Base-by-base conservation (phyloP, 2,888 invertebrate genomes). In the Pediacus dermestoides region DNA sequence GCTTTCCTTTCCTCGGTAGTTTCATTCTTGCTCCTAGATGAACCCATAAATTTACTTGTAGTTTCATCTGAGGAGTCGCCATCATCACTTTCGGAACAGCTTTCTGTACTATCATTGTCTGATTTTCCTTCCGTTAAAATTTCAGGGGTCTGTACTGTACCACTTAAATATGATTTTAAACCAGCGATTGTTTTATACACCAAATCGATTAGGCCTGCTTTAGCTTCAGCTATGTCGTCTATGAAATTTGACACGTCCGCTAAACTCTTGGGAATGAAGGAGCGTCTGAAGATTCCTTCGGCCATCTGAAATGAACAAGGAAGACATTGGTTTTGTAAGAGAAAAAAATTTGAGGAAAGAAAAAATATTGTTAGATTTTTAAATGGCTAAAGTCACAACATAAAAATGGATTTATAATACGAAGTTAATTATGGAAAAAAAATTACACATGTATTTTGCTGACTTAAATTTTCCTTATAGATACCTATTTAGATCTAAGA, bases 241-340 rank as follows among this genome's bases (percentile, higher is more conserved):
- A 91, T 92, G 63, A 83, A 81, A 66, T 92, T 82, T 14, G 85
- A 77, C 2, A 92, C 94, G 76, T 97, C 89, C 50, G 85, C 86
- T 38, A 99, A 75, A 49, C 87, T 81, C 64, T 93, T 86, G 1
- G 97, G 97, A 66, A 99, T 99, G 66, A 82, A 97, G 2, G 88
- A 81, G 64, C 87, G 82, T 65, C 94, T 91, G 68, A 97, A 99
- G 2, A 93, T 91, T 70, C 91, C 89, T 57, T 93, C 28, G 3
- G 11, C 28, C 11, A 28, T 11, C 28, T 28, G n/a, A 23, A 23
- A 23, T n/a, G n/a, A n/a, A n/a, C n/a, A n/a, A n/a, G n/a, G n/a
- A n/a, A n/a, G n/a, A n/a, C n/a, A n/a, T n/a, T n/a, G n/a, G n/a
- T n/a, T n/a, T n/a, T n/a, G n/a, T n/a, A n/a, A n/a, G n/a, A n/a